phyloP scores from a whole-genome alignment of 2,113 vertebrate genomes.

The Mionectes macconnelli region DNA sequence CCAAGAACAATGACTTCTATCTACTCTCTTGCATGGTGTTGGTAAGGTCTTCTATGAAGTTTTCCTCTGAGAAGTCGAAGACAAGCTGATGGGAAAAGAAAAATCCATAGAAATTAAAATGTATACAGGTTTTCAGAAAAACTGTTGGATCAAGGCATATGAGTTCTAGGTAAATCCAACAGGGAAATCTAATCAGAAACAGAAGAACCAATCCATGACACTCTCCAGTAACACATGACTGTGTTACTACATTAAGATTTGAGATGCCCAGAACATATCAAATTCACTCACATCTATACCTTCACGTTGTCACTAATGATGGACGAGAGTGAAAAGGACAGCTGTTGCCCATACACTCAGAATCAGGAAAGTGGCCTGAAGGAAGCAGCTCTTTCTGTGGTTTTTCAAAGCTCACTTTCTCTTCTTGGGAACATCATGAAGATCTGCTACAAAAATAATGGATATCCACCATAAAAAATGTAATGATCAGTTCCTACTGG shows the following conservation, averaged over 20 bases:
- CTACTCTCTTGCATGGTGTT: background rate
- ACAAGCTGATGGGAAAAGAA: background rate
- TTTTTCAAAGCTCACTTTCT: background rate
- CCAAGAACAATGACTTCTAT: background rate
- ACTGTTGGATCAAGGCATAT: background rate
- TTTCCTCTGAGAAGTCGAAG: background rate
- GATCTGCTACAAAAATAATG: background rate
- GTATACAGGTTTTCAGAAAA: background rate
- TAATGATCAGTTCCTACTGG: background rate
- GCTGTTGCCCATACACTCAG: background rate
- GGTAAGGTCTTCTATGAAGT: background rate
- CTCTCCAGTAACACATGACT: background rate
- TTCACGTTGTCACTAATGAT: background rate
- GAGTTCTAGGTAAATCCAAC: background rate
- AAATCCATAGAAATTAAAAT: background rate
- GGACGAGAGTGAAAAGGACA: background rate
- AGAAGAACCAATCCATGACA: background rate
- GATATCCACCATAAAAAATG: background rate
- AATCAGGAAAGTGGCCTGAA: background rate
- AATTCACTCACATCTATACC: background rate
- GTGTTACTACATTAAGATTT: background rate
- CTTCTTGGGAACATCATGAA: background rate
- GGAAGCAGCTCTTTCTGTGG: background rate
- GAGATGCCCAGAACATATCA: background rate
- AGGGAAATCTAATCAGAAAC: background rate